Evolutionary conservation across 2,797 vertebrate species (phyloP).

Genomic region (Coranthus polyacanthus): DNA sequence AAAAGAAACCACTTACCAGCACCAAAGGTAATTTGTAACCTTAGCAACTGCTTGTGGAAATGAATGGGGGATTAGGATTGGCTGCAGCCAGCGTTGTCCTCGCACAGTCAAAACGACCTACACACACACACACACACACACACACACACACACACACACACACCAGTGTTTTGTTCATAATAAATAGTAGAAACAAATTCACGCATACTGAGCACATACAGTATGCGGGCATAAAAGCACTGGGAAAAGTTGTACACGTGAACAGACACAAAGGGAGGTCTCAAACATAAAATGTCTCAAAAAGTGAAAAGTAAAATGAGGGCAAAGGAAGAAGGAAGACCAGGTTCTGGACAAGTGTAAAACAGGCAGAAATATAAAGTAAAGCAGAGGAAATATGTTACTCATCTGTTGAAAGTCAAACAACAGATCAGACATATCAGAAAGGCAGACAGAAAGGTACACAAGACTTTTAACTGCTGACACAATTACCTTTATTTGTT

Average conservation of each 20-base stretch:
- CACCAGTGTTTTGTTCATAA: conserved; percentile 36
- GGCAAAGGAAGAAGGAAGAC: conserved; percentile 37
- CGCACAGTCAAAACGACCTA: conserved; percentile 78
- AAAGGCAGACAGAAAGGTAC: too few species aligned
- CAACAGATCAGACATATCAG: conserved; percentile 38
- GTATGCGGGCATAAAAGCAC: conserved; percentile 20
- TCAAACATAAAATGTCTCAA: conserved; percentile 7
- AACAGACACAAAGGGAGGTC: conserved; percentile 42
- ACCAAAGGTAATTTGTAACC: conserved; percentile 97
- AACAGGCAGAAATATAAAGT: conserved; percentile 3
- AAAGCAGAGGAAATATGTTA: conserved; percentile 1
- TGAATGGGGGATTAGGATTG: conserved; percentile 91
- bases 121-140: conserved; percentile 32
- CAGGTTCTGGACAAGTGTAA: neutral
- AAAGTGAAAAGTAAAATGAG: conserved; percentile 11
- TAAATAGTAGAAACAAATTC: conserved; percentile 35
- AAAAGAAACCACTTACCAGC: conserved; percentile 94
- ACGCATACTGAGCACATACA: conserved; percentile 36
- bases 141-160: conserved; percentile 9
- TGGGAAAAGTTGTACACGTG: conserved; percentile 43
- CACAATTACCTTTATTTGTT: conserved; percentile 11
- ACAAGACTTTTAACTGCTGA: too few species aligned
- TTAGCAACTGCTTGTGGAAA: conserved; percentile 95
- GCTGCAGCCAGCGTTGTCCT: conserved; percentile 88
- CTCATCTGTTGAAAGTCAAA: neutral